Percentiles rank a stretch among this genome's conserved stretches.
phyloP scores from a whole-genome alignment of 2,113 vertebrate species.

The Seriola quinqueradiata region DNA sequence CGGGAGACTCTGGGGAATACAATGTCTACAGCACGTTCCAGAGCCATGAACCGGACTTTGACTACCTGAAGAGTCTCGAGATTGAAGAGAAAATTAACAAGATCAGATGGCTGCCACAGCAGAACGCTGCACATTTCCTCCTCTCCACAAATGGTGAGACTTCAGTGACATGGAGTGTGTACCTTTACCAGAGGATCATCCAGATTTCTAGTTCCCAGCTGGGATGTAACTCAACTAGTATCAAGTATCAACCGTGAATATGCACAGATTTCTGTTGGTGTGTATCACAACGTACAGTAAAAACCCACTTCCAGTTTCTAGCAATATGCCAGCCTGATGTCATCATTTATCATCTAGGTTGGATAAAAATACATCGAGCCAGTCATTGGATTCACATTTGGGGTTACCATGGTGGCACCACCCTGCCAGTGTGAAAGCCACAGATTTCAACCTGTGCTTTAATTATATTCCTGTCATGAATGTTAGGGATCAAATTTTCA shows the following conservation, averaged over 20 bases:
- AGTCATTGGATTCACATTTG: conserved; percentile 19
- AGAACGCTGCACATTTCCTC: conserved; percentile 96
- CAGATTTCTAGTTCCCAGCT: not conserved
- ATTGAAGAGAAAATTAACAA: conserved; percentile 99
- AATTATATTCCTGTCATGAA: not conserved
- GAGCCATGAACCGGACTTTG: conserved; percentile 98
- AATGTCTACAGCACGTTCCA: conserved; percentile 99
- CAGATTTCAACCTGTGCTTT: not conserved
- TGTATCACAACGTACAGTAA: not conserved
- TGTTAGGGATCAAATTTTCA: not conserved
- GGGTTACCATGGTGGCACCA: not conserved
- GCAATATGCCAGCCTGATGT: not conserved
- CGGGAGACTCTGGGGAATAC: conserved; percentile 94
- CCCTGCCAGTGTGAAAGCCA: not conserved
- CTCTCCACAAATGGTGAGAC: conserved; percentile 95
- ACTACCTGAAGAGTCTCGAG: conserved; percentile 98
- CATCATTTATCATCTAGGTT: not conserved
- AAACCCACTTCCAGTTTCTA: not conserved
- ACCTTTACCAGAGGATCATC: not conserved
- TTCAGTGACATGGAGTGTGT: not conserved
- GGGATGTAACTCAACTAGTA: not conserved
- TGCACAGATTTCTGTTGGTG: not conserved
- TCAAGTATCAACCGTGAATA: not conserved
- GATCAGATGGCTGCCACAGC: conserved; percentile 97
- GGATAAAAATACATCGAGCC: conserved; percentile 14